Evolutionary conservation across 1,140 invertebrate species (phyloP).

Genomic region (Zaprionus nigranus): DNA sequence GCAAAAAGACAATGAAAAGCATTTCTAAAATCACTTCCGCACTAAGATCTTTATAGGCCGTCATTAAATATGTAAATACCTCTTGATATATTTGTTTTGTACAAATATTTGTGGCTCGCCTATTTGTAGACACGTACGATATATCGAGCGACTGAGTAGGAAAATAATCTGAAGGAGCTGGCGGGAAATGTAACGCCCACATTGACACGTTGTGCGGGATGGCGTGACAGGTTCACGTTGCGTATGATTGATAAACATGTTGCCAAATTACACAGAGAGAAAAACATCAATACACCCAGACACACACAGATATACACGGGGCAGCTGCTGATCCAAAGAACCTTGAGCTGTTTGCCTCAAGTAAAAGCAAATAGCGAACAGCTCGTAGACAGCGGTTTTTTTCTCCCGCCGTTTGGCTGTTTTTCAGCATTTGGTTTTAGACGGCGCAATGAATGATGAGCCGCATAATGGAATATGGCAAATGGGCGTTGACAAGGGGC

Average conservation of each 20-base stretch:
- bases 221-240: slow-evolving; percentile 66
- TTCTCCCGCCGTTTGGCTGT: slow-evolving; percentile 18
- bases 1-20: background rate
- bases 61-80: background rate
- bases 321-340: slow-evolving; percentile 64
- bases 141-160: background rate
- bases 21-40: background rate
- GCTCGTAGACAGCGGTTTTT: slow-evolving; percentile 34
- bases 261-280: slow-evolving; percentile 54
- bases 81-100: background rate
- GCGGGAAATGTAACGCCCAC: slow-evolving; percentile 54
- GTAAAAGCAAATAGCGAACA: slow-evolving; percentile 40
- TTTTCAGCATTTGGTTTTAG: slow-evolving; percentile 32
- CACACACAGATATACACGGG: slow-evolving; percentile 1
- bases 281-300: background rate
- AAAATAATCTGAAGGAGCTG: slow-evolving; percentile 13
- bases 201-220: slow-evolving; percentile 51
- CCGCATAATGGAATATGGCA: slow-evolving; percentile 74
- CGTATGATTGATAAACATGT: slow-evolving; percentile 77
- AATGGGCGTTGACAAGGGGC: slow-evolving; percentile 71
- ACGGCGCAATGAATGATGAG: slow-evolving; percentile 62
- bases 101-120: background rate
- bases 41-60: background rate
- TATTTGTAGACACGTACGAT: background rate
- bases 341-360: slow-evolving; percentile 62